These are phyloP conservation scores for Mormyrus proboscirostris DNA, from an alignment of 2,797 vertebrate species.

Conservation along the genomic window DNA sequence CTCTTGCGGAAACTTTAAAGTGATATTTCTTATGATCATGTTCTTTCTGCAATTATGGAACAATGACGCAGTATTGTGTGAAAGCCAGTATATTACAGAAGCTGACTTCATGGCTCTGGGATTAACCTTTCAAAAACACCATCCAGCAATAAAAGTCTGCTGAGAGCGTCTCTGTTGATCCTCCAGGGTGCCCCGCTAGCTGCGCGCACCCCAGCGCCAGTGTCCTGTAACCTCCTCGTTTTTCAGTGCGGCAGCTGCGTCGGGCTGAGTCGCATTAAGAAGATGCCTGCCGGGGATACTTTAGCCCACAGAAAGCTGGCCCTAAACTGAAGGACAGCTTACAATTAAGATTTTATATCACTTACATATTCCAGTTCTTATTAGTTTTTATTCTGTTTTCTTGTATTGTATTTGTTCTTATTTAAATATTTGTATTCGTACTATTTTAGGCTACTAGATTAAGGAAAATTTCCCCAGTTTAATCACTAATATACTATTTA, in stretches of 20 bases:
- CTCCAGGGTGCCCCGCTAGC: background rate
- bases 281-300: background rate
- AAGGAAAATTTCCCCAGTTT: background rate
- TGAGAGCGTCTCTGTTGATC: constrained; percentile 23
- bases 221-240: constrained; percentile 3
- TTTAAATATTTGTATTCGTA: background rate
- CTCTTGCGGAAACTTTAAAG: constrained; percentile 55
- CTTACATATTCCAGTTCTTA: background rate
- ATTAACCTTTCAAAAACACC: constrained; percentile 57
- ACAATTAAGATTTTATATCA: background rate
- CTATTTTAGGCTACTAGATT: background rate
- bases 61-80: constrained; percentile 53
- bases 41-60: constrained; percentile 55
- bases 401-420: background rate
- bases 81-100: constrained; percentile 47
- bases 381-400: background rate
- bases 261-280: background rate
- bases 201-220: background rate
- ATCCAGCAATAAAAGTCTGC: constrained; percentile 46
- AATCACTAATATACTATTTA: background rate
- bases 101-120: constrained; percentile 34
- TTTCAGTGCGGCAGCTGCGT: background rate
- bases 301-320: background rate
- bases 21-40: constrained; percentile 53
- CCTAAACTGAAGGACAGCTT: background rate